Evolutionary conservation across 2,797 vertebrate species (phyloP), one percentile per base, ranked within the genome.

Genomic region (Chelonia mydas): DNA sequence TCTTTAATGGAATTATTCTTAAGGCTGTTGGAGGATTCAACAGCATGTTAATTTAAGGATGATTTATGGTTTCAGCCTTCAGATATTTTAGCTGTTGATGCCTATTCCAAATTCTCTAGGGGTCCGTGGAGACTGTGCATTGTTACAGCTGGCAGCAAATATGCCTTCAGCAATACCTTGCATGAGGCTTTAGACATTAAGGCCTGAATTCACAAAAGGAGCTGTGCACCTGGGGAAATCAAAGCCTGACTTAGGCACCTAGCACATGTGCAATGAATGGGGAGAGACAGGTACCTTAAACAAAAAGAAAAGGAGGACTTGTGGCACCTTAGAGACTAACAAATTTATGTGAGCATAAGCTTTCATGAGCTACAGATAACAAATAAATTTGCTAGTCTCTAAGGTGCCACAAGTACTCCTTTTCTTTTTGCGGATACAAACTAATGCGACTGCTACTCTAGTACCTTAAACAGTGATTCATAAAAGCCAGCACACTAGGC

Each of bases 1-100:
- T 83, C 47, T 31, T 88, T 92, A 95, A 92, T 47, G 51, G 41
- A 16, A 92, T 92, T 92, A 90, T 93, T 93, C 91, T 74, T 33
- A 55, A 85, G n/a, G 49, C 27, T 95, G 28, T 49, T 1, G 2
- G 31, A 89, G 15, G 68, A 37, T 51, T 97, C 89, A 95, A 61
- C 54, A 57, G 54, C 3, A 45, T 47, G 86, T 88, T 55, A 53
- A 82, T 81, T 95, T 84, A 81, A 87, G 65, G 57, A 89, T 83
- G 16, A 86, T 86, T 95, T 96, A 90, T 37, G 47, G 83, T 68
- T 83, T 68, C 23, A 50, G 12, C 17, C 78, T 83, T 88, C 80
- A 83, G 79, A 79, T n/a, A 49, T 89, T 82, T 92, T 50, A 77
- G 8, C 11, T 87, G 65, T 68, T 68, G 65, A 68, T 21, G 16